phyloP scores from a whole-genome alignment of 2,888 invertebrate genomes.

The Idaea straminata region DNA sequence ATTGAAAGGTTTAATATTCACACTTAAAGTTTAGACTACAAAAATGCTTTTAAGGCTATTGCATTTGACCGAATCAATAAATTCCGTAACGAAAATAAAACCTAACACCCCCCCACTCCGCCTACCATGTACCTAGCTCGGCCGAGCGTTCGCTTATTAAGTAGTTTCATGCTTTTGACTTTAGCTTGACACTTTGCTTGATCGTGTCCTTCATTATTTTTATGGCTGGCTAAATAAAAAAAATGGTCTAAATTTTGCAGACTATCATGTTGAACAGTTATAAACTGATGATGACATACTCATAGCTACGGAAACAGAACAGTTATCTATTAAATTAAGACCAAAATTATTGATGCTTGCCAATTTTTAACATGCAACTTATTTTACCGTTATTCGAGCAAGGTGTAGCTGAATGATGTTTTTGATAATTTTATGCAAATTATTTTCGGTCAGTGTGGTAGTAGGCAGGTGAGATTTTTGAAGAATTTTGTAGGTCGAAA shows the following conservation, averaged over 20 bases:
- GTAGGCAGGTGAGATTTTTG: neutral
- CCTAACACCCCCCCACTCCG: too few relatives aligned
- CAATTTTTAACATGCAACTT: conserved; percentile 29
- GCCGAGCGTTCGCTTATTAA: too few relatives aligned
- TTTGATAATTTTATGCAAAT: conserved; percentile 23
- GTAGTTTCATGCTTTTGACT: too few relatives aligned
- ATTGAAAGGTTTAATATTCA: too few relatives aligned
- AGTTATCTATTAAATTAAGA: conserved; percentile 30
- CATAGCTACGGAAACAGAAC: conserved; percentile 16
- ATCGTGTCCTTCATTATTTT: neutral
- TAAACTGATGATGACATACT: conserved; percentile 20
- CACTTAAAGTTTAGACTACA: too few relatives aligned
- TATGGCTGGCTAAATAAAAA: neutral
- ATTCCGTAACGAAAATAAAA: too few relatives aligned
- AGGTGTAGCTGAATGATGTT: conserved; percentile 17
- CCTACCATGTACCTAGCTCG: too few relatives aligned
- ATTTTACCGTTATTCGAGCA: conserved; percentile 21
- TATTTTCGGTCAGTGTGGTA: conserved; percentile 8
- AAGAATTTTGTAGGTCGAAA: neutral
- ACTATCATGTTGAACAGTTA: conserved; percentile 20
- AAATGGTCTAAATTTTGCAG: neutral
- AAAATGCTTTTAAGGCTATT: too few relatives aligned
- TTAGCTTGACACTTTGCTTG: too few relatives aligned
- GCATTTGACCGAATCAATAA: too few relatives aligned
- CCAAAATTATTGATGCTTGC: conserved; percentile 27